phyloP scores from a whole-genome alignment of 1,140 invertebrate genomes.

The Aphis gossypii region DNA sequence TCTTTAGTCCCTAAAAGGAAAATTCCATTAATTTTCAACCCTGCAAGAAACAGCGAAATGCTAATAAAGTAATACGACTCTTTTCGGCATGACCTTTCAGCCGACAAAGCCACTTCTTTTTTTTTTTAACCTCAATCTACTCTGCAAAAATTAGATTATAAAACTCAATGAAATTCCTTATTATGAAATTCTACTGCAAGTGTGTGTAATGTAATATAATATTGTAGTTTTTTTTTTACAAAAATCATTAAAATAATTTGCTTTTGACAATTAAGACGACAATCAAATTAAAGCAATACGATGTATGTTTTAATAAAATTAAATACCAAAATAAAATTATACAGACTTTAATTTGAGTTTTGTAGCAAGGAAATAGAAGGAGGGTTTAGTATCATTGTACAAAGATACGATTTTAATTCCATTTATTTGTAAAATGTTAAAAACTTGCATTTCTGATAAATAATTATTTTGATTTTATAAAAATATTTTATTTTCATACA shows the following conservation, averaged over 20 bases:
- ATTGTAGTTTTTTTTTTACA: not conserved
- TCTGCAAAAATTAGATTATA: not conserved
- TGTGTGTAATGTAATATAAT: not conserved
- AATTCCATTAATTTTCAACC: conserved; percentile 25
- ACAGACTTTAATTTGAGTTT: not conserved
- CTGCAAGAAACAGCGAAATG: not conserved
- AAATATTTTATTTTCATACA: not conserved
- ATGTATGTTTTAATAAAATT: not conserved
- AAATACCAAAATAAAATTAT: not conserved
- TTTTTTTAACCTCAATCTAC: not conserved
- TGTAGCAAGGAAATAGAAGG: not conserved
- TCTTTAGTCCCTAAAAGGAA: conserved; percentile 8
- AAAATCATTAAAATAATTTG: not conserved
- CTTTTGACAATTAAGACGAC: not conserved
- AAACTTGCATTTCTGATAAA: not conserved
- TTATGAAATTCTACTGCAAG: not conserved
- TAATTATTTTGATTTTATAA: not conserved
- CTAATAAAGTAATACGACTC: conserved; percentile 49
- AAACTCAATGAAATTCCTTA: conserved; percentile 16
- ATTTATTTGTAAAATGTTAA: not conserved
- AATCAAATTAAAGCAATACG: not conserved
- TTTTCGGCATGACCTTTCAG: conserved; percentile 15
- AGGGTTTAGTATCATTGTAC: not conserved
- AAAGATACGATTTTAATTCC: not conserved
- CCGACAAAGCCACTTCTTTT: not conserved